Evolutionary conservation across 2,113 vertebrate genomes (phyloP), one percentile per base, ranked within the genome.

Genomic region (Myiozetetes cayanensis): DNA sequence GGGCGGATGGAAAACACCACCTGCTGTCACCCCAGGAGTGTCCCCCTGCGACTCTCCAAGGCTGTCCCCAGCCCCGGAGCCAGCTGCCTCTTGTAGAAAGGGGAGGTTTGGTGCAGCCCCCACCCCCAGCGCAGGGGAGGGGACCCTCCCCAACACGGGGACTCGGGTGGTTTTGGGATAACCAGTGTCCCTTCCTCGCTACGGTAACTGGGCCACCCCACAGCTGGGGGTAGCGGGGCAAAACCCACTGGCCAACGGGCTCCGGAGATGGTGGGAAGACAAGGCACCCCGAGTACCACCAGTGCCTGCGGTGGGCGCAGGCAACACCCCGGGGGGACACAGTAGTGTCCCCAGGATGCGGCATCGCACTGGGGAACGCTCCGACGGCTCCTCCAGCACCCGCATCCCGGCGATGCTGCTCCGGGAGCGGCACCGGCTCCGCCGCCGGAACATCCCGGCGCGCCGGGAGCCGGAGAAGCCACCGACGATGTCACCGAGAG

Each of bases 71-170:
- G 44, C 61, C 21, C 65, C 13, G 0, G 30, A 49, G 74, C 71
- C 37, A n/a, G 10, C 8, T 3, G 67, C 27, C 8, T 27, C 55
- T 35, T 24, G 61, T 13, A 8, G 49, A 23, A 81, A 9, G 5
- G 12, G 20, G 6, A n/a, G 62, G 14, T 49, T 86, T 30, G 50
- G 10, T 30, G 72, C 8, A 53, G 50, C 28, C 24, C 1, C 44
- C 31, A 41, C 39, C 12, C 31, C 14, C 30, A 49, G 31, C 3
- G 4, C 55, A 73, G 27, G 14, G 55, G 16, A 52, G 14, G 33
- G 25, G 6, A 39, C 1, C 4, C 3, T 13, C 17, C 8, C 8
- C 8, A 23, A 1, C 23, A 28, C 0, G 14, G 30, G 49, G 19
- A 49, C 10, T 21, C 1, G 10, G 12, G 11, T 13, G 24, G 21